Evolutionary conservation across 2,113 vertebrate genomes (phyloP).

Genomic region (Xiphophorus maculatus): DNA sequence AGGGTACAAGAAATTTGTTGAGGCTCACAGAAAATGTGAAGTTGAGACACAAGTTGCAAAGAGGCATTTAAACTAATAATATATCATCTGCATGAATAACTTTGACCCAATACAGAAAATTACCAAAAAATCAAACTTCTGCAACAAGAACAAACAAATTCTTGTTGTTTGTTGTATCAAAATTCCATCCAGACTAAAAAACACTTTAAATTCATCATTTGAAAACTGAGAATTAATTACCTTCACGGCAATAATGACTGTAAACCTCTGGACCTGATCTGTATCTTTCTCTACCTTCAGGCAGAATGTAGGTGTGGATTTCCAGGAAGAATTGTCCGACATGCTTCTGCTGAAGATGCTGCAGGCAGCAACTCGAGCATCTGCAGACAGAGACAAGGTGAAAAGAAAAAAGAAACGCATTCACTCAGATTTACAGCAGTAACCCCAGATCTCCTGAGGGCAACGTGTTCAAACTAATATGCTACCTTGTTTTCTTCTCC

Average conservation of each 20-base stretch:
- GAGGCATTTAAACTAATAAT: not conserved
- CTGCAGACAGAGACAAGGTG: constrained; percentile 94
- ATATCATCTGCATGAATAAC: not conserved
- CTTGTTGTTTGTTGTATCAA: no score
- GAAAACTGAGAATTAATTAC: no score
- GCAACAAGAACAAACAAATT: no score
- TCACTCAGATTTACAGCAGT: not conserved
- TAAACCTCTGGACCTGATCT: not conserved
- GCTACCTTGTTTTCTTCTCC: not conserved
- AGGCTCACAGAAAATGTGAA: no score
- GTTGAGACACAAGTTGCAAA: no score
- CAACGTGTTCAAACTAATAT: no score
- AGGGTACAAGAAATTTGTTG: no score
- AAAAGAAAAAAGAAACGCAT: not conserved
- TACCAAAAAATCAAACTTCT: no score
- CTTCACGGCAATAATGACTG: no score
- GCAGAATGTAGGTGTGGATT: constrained; percentile 86
- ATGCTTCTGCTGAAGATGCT: constrained; percentile 93
- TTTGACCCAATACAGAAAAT: not conserved
- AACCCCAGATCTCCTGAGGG: not conserved
- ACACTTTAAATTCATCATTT: no score
- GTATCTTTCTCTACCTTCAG: constrained; percentile 67
- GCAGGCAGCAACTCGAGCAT: constrained; percentile 85
- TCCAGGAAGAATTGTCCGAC: constrained; percentile 94
- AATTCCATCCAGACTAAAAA: no score